Conservation (phyloP, 2,888 invertebrate species). For the Archips xylosteana region DNA sequence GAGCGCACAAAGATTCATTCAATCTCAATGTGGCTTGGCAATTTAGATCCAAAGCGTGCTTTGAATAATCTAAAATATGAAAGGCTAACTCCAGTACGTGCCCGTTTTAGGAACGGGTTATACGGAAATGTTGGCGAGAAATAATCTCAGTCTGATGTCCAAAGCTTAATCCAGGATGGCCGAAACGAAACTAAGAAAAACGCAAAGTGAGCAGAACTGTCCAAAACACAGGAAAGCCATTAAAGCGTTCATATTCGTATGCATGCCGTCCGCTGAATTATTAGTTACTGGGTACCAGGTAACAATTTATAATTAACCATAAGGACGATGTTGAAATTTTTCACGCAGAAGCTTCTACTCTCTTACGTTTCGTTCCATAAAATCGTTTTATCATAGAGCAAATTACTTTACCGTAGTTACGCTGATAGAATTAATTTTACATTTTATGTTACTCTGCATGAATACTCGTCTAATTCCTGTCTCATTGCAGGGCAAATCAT, state of each 20-base stretch:
- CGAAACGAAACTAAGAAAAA: conserved; percentile 38
- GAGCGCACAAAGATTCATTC: conserved; percentile 35
- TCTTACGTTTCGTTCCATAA: conserved; percentile 8
- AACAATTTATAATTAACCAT: conserved; percentile 7
- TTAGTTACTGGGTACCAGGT: conserved; percentile 4
- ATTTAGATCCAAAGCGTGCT: conserved; percentile 29
- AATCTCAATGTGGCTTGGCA: conserved; percentile 32
- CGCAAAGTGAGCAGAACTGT: conserved; percentile 55
- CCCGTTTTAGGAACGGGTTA: conserved; percentile 13
- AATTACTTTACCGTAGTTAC: conserved; percentile 30
- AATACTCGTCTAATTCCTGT: conserved; percentile 36
- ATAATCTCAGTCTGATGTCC: conserved; percentile 8
- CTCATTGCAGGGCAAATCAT: conserved; percentile 36
- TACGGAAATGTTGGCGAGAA: conserved; percentile 2
- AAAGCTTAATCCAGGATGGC: conserved; percentile 1
- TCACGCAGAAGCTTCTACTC: conserved; percentile 1
- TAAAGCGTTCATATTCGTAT: conserved; percentile 52
- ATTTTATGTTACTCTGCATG: conserved; percentile 35
- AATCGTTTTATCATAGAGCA: conserved; percentile 30
- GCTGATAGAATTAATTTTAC: conserved; percentile 34
- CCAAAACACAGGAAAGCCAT: conserved; percentile 67
- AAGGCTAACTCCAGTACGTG: conserved; percentile 9
- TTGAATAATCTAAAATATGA: conserved; percentile 30
- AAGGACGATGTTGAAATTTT: conserved; percentile 6
- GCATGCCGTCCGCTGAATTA: conserved; percentile 10